Conservation (phyloP, 1,140 invertebrate species). For the Sycophila sp. region DNA sequence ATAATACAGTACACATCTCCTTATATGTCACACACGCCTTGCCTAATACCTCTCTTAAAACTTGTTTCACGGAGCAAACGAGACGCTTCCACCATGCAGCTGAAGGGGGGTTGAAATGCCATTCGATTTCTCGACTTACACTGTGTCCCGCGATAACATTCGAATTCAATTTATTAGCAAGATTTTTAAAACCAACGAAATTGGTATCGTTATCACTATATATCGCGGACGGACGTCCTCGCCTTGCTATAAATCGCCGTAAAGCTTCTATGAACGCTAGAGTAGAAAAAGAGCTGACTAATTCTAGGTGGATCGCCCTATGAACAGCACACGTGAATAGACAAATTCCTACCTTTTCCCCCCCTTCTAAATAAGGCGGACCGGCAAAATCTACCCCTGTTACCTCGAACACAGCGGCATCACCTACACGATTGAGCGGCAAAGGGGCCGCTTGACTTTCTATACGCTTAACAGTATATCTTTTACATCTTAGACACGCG, state of each 20-base stretch:
- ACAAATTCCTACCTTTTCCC: slow-evolving; percentile 44
- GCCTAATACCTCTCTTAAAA: too few species aligned
- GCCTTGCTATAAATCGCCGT: slow-evolving; percentile 40
- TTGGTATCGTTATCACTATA: slow-evolving; percentile 61
- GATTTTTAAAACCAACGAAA: slow-evolving; percentile 51
- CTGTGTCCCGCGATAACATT: too few species aligned
- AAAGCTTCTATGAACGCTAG: slow-evolving; percentile 38
- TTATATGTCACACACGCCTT: too few species aligned
- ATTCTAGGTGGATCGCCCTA: slow-evolving; percentile 47
- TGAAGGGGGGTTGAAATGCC: too few species aligned
- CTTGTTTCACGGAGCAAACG: too few species aligned
- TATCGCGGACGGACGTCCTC: slow-evolving; percentile 48
- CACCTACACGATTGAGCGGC: slow-evolving; percentile 37
- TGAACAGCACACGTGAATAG: slow-evolving; percentile 49
- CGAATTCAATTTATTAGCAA: too few species aligned
- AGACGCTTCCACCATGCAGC: too few species aligned
- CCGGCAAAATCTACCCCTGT: slow-evolving; percentile 46
- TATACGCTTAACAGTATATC: background rate
- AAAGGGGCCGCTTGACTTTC: slow-evolving; percentile 27
- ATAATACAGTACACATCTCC: too few species aligned
- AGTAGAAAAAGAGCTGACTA: slow-evolving; percentile 43
- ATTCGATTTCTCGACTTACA: too few species aligned
- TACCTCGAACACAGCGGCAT: slow-evolving; percentile 41
- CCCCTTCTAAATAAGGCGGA: slow-evolving; percentile 36
- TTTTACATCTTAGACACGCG: too few species aligned